Conservation (phyloP, 1,140 invertebrate genomes). For the Gryon sp. region DNA sequence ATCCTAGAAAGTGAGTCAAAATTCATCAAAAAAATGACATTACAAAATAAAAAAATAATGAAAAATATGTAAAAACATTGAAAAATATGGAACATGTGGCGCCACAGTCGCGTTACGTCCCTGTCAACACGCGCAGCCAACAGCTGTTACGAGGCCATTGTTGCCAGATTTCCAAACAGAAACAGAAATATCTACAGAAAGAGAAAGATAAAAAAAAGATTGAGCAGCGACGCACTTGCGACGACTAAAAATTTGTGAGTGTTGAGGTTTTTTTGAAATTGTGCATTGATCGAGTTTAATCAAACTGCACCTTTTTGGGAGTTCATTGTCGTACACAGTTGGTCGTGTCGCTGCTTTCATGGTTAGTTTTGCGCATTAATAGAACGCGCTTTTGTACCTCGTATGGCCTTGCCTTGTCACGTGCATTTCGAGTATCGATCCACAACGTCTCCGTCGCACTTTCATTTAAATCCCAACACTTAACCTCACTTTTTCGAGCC, state of each 20-base stretch:
- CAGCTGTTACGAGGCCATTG: conserved; percentile 29
- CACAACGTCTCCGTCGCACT: not conserved
- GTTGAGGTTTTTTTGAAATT: not conserved
- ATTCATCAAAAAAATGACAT: too few relatives aligned
- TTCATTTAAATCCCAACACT: not conserved
- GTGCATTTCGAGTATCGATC: conserved; percentile 28
- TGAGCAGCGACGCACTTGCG: not conserved
- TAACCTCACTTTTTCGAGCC: conserved; percentile 6
- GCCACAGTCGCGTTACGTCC: not conserved
- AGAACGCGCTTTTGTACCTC: too few relatives aligned
- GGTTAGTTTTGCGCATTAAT: conserved; percentile 29
- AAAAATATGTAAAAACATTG: not conserved
- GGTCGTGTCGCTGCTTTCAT: conserved; percentile 14
- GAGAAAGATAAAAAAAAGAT: not conserved
- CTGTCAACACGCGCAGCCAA: conserved; percentile 24
- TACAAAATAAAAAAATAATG: not conserved
- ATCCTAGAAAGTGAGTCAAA: too few relatives aligned
- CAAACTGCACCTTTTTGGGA: too few relatives aligned
- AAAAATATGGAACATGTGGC: not conserved
- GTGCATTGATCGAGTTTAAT: not conserved
- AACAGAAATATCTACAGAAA: too few relatives aligned
- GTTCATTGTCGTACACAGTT: too few relatives aligned
- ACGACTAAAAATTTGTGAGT: too few relatives aligned
- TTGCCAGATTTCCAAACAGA: conserved; percentile 25
- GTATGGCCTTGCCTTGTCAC: conserved; percentile 7